Conservation (phyloP, 2,797 vertebrate genomes). For the Amblyraja radiata region DNA sequence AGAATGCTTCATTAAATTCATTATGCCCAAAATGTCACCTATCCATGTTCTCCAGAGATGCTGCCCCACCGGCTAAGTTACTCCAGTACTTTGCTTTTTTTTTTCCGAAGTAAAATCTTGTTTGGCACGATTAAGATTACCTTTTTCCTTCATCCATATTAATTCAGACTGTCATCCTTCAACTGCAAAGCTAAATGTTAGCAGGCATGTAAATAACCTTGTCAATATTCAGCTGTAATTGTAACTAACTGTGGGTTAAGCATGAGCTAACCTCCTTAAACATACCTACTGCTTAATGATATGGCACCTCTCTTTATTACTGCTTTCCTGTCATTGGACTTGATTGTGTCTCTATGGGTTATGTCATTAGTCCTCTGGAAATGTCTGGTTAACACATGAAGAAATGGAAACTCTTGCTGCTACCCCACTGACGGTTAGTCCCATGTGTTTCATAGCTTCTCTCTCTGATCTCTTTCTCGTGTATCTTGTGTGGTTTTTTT, state of each 20-base stretch:
- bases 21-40: too few species aligned
- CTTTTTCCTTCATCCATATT: not conserved
- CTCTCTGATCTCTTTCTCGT: constrained; percentile 14
- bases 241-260: constrained; percentile 44
- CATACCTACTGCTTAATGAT: constrained; percentile 57
- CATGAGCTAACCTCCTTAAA: constrained; percentile 50
- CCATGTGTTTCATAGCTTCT: constrained; percentile 35
- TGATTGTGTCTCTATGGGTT: constrained; percentile 58
- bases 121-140: not conserved
- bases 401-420: constrained; percentile 96
- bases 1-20: too few species aligned
- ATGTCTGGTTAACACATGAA: constrained; percentile 99
- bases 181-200: not conserved
- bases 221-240: not conserved
- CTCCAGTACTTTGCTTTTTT: not conserved
- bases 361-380: constrained; percentile 83
- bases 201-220: not conserved
- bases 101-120: not conserved
- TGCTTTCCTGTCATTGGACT: constrained; percentile 64
- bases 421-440: constrained; percentile 93
- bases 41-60: too few species aligned
- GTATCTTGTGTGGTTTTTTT: constrained; percentile 41
- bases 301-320: constrained; percentile 65
- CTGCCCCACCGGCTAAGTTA: too few species aligned
- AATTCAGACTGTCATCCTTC: not conserved